A percentile compares a stretch with the other conserved stretches of the same genome.
phyloP scores from a whole-genome alignment of 30 jellyfish, hydroid and myxozoan genomes.

The Nemopilema nomurai region DNA sequence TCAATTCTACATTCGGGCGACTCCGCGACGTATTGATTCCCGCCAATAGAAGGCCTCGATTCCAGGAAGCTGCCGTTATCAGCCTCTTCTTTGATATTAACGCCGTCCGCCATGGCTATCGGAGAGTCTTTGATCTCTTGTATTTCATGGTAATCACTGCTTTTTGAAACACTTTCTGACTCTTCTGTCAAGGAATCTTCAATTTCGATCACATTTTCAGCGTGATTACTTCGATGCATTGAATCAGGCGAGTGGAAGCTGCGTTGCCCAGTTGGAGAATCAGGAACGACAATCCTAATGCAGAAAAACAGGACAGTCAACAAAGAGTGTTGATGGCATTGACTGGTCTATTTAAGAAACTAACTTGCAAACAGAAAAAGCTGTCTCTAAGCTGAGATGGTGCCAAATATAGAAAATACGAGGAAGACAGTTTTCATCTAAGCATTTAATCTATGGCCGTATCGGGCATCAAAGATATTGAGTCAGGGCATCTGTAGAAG shows the following conservation, averaged over 20 bases:
- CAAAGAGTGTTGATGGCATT: background rate
- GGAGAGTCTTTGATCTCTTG: slow-evolving; percentile 1
- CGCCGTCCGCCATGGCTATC: background rate
- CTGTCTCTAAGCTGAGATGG: too few relatives aligned
- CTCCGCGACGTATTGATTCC: background rate
- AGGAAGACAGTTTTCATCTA: too few relatives aligned
- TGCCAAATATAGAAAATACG: too few relatives aligned
- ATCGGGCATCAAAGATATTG: too few relatives aligned
- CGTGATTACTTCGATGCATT: background rate
- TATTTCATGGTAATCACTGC: background rate
- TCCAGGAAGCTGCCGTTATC: background rate
- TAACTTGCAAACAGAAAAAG: background rate
- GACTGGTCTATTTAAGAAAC: background rate
- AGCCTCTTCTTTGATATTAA: background rate
- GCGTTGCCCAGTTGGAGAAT: slow-evolving; percentile 12
- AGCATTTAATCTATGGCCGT: too few relatives aligned
- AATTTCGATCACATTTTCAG: background rate
- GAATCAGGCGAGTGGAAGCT: background rate
- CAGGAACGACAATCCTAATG: slow-evolving; percentile 24
- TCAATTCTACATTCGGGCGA: background rate
- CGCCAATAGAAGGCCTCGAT: background rate
- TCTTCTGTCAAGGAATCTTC: background rate
- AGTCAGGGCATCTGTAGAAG: too few relatives aligned
- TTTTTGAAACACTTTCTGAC: background rate
- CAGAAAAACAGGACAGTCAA: background rate